These are phyloP conservation scores for Ectemnius continuus DNA, from an alignment of 2,888 invertebrate genomes.

Conservation along the genomic window DNA sequence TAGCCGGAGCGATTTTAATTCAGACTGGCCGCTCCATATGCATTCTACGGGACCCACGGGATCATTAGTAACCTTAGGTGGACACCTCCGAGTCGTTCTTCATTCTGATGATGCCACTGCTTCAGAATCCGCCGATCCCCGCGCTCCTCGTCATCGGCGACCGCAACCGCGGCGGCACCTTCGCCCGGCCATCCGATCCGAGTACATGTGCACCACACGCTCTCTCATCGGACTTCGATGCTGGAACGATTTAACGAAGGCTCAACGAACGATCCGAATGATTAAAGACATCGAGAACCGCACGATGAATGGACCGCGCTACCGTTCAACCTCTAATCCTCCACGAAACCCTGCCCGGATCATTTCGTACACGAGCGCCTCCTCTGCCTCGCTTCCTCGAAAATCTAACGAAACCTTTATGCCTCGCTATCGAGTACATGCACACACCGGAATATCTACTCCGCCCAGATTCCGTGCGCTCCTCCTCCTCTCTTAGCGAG, in stretches of 20 bases:
- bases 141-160: constrained; percentile 62
- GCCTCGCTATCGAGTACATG: no score
- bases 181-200: constrained; percentile 39
- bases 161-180: constrained; percentile 38
- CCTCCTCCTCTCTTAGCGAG: no score
- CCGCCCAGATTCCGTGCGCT: no score
- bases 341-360: constrained; percentile 33
- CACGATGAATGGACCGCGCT: constrained; percentile 35
- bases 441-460: no score
- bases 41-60: constrained; percentile 73
- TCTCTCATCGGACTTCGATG: constrained; percentile 15
- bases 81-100: constrained; percentile 76
- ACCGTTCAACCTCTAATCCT: constrained; percentile 30
- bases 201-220: no score
- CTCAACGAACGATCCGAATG: constrained; percentile 38
- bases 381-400: not conserved
- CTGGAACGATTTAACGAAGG: constrained; percentile 26
- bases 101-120: constrained; percentile 74
- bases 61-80: constrained; percentile 78
- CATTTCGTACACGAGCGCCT: constrained; percentile 10
- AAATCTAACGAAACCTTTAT: no score
- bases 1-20: constrained; percentile 76
- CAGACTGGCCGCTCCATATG: constrained; percentile 76
- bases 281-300: constrained; percentile 35
- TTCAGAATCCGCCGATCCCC: constrained; percentile 64